A percentile compares a stretch with the other conserved stretches of the same genome.
phyloP scores from a whole-genome alignment of 2,888 invertebrate species.

The Brachylomia viminalis region DNA sequence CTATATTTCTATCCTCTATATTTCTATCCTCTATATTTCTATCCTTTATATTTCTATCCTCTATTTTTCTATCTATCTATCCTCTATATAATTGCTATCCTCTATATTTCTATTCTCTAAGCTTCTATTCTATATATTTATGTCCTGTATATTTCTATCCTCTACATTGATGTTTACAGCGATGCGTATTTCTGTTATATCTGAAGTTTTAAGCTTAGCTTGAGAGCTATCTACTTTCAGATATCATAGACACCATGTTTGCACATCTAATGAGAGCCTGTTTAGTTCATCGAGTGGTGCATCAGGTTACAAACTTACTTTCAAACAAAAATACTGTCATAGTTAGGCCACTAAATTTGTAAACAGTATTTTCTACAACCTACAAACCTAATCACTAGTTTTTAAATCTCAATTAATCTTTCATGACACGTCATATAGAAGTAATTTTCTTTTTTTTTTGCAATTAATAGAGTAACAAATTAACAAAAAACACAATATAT shows the following conservation, averaged over 20 bases:
- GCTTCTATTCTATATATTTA: no score
- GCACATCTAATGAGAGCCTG: neutral
- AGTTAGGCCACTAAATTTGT: neutral
- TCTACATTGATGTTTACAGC: neutral
- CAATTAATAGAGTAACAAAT: constrained; percentile 9
- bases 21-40: constrained; percentile 4
- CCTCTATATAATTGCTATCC: constrained; percentile 29
- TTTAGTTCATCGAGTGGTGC: neutral
- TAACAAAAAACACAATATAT: constrained; percentile 18
- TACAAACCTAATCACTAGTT: neutral
- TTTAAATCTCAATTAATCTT: constrained; percentile 3
- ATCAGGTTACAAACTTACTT: neutral
- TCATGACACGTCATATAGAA: neutral
- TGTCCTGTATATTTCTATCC: constrained; percentile 6
- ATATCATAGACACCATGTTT: neutral
- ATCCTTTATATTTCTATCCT: constrained; percentile 8
- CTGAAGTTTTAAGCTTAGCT: neutral
- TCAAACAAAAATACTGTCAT: neutral
- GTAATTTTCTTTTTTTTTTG: constrained; percentile 8
- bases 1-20: constrained; percentile 6
- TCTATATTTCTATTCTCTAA: constrained; percentile 6
- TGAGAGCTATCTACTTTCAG: neutral
- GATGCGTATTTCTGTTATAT: neutral
- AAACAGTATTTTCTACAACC: neutral
- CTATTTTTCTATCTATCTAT: no score